These are phyloP conservation scores for Haemorhous mexicanus DNA, from an alignment of 2,113 vertebrate species.

Conservation along the genomic window DNA sequence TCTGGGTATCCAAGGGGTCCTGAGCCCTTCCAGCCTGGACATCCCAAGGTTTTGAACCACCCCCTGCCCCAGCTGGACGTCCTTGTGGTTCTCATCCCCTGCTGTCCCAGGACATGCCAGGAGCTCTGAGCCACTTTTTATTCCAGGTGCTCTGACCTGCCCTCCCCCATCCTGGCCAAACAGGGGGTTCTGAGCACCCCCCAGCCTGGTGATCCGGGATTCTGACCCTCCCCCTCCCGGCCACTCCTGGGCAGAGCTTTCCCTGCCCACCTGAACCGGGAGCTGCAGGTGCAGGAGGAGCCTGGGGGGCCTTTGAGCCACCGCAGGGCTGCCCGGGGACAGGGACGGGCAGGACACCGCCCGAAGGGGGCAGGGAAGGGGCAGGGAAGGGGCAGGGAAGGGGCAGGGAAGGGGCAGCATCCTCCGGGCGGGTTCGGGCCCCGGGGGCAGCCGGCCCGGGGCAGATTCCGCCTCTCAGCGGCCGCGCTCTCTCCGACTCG, in stretches of 20 bases:
- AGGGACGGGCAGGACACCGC: neutral
- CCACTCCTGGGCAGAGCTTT: accelerated
- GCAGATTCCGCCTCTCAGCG: neutral
- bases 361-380: too few relatives aligned
- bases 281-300: neutral
- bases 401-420: neutral
- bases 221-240: neutral
- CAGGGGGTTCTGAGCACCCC: accelerated
- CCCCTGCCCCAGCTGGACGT: neutral
- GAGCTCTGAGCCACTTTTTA: neutral
- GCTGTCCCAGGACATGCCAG: neutral
- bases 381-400: too few relatives aligned
- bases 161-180: too few relatives aligned
- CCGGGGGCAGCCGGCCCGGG: neutral
- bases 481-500: neutral
- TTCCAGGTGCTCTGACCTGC: neutral
- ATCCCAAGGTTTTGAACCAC: neutral
- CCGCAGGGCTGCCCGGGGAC: accelerated
- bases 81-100: neutral
- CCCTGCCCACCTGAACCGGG: accelerated
- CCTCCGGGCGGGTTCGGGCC: neutral
- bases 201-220: accelerated
- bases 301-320: accelerated
- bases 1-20: neutral
- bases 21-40: too few relatives aligned